A percentile compares a stretch with the other conserved stretches of the same genome.
phyloP scores from a whole-genome alignment of 2,888 invertebrate genomes.

The Crossocerus cetratus region DNA sequence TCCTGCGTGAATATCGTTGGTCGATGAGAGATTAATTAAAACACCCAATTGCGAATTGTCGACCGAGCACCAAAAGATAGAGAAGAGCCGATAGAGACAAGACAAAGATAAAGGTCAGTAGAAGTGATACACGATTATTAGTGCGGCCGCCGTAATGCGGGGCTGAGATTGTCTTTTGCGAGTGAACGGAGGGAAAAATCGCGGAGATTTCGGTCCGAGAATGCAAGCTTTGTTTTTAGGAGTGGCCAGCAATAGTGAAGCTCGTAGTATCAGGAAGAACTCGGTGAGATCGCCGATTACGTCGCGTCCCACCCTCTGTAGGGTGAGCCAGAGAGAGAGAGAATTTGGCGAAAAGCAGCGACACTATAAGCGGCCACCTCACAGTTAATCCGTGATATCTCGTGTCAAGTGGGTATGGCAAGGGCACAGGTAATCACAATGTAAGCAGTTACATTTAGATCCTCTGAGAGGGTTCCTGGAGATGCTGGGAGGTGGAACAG shows the following conservation, averaged over 20 bases:
- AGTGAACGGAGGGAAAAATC: background rate
- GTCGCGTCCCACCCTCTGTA: background rate
- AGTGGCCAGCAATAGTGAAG: background rate
- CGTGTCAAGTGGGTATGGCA: conserved; percentile 46
- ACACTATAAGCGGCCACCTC: conserved; percentile 24
- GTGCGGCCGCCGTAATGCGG: background rate
- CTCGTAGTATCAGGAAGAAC: background rate
- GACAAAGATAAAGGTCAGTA: conserved; percentile 48
- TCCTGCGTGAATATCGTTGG: conserved; percentile 25
- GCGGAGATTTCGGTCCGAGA: too few species aligned
- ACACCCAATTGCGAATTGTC: conserved; percentile 31
- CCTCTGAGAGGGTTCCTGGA: conserved; percentile 88
- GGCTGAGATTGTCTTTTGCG: background rate
- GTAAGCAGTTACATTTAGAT: conserved; percentile 86
- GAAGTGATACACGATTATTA: conserved; percentile 29
- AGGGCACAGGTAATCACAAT: conserved; percentile 67
- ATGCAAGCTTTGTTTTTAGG: background rate
- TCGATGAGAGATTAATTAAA: conserved; percentile 36
- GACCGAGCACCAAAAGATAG: conserved; percentile 54
- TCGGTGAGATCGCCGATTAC: conserved; percentile 12
- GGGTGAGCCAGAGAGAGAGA: background rate
- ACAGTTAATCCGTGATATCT: conserved; percentile 29
- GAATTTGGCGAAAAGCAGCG: conserved; percentile 24
- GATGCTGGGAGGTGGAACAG: conserved; percentile 80
- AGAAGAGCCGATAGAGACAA: conserved; percentile 52